Base-by-base conservation (phyloP, 2,888 invertebrate species). In the Gymnocheta viridis region DNA sequence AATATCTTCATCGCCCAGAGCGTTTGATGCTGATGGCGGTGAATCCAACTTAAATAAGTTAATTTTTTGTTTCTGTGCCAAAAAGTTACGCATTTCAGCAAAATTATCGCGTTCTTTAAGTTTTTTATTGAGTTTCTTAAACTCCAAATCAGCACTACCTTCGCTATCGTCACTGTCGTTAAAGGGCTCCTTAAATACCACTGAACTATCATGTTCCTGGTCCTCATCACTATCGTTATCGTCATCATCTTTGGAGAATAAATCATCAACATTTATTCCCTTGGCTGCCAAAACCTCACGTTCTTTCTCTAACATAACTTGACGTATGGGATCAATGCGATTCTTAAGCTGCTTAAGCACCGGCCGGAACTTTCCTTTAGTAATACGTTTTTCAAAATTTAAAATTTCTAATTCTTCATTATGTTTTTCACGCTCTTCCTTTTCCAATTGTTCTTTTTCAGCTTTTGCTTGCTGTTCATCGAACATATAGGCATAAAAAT, bases 401-500 rank as follows among this genome's bases (percentile, higher is more conserved):
- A 91, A 88, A 19, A 91, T 87, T 78, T 91, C 90, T 70, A 88
- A 87, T 49, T 91, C 91, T 32, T 88, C 88, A 1, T 85, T 87
- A 29, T 76, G 79, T 54, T 74, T 81, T 6, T 81, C 85, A 10
- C 81, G 77, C 10, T 66, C 35, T 3, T 86, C 82, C 19, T 85
- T 85, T 22, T 83, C 85, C 9, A 80, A 27, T 41, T 86, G 86
- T 24, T 85, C 85, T 22, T 87, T 85, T 19, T 87, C 87, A 7
- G 86, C 87, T 9, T 70, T 86, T 4, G 87, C 87, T 38, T 90
- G 89, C 27, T 87, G 80, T 76, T 90, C 90, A 47, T 91, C 91
- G 54, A 89, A 91, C 89, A 91, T 90, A 62, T 91, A 92, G 0
- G 92, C 91, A 87, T 89, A 91, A 79, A 91, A 91, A 85, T 91